These are phyloP conservation scores for Rhizomys pruinosus DNA, from an alignment of 2,113 vertebrate genomes.

Conservation along the genomic window DNA sequence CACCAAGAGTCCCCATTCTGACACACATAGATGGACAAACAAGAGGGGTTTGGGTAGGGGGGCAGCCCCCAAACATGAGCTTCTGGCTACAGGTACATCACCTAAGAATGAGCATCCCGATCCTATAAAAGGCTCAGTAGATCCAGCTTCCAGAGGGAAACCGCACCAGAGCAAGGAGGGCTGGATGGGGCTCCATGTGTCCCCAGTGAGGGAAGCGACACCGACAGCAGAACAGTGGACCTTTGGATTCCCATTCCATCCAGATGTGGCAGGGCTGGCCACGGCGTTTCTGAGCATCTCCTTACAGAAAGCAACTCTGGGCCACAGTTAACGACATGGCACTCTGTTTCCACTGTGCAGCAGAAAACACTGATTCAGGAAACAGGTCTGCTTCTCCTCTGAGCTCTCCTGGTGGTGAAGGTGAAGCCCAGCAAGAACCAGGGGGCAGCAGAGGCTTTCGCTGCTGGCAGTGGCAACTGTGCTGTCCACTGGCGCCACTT, in stretches of 20 bases:
- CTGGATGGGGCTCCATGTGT: background rate
- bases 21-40: background rate
- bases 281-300: background rate
- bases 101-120: rapidly evolving
- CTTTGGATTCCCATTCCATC: background rate
- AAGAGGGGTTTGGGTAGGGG: no score
- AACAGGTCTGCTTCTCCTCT: background rate
- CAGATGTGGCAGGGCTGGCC: rapidly evolving
- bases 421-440: background rate
- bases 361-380: background rate
- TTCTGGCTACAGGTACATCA: background rate
- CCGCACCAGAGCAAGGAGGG: rapidly evolving
- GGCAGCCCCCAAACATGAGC: background rate
- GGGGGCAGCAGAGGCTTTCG: background rate
- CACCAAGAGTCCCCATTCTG: background rate
- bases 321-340: no score
- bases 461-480: background rate
- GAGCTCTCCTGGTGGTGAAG: background rate
- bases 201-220: background rate
- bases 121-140: rapidly evolving
- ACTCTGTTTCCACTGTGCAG: background rate
- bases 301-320: rapidly evolving
- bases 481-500: background rate
- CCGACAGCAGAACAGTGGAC: rapidly evolving
- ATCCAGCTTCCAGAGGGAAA: rapidly evolving